Percentiles rank a stretch among this genome's conserved stretches.
Conservation (phyloP, 1,140 invertebrate species). For the Ditylenchus dipsaci region DNA sequence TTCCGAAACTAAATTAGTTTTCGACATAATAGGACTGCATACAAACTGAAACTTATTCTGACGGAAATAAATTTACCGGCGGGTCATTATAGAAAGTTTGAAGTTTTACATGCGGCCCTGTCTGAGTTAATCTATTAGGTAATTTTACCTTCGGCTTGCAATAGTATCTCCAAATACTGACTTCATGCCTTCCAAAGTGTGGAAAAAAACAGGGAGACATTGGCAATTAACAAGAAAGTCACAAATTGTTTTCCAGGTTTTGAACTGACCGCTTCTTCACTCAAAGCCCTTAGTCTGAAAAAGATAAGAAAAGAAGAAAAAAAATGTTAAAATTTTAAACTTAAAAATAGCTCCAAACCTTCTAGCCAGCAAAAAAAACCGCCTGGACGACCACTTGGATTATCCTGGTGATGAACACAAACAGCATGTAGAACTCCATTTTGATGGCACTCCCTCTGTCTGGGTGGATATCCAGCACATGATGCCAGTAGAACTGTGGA, state of each 20-base stretch:
- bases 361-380: slow-evolving; percentile 50
- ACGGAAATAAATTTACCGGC: too few relatives aligned
- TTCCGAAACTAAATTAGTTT: too few relatives aligned
- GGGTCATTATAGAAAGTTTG: too few relatives aligned
- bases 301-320: slow-evolving; percentile 2
- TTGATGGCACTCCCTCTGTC: slow-evolving; percentile 33
- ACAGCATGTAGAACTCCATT: slow-evolving; percentile 46
- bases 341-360: slow-evolving; percentile 26
- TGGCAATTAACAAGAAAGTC: slow-evolving; percentile 55
- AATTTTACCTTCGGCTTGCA: not conserved
- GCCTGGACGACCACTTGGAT: slow-evolving; percentile 55
- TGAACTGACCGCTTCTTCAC: slow-evolving; percentile 26
- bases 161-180: slow-evolving; percentile 41
- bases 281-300: slow-evolving; percentile 47
- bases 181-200: slow-evolving; percentile 56
- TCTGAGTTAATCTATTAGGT: too few relatives aligned
- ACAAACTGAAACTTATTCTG: too few relatives aligned
- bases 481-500: slow-evolving; percentile 40
- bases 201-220: slow-evolving; percentile 57
- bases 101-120: too few relatives aligned
- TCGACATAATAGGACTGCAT: too few relatives aligned
- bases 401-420: slow-evolving; percentile 49
- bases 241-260: slow-evolving; percentile 57
- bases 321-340: not conserved
- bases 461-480: slow-evolving; percentile 45